Evolutionary conservation across 2,797 vertebrate species (phyloP), one percentile per base, ranked within the genome.

Genomic region (Antennarius maculatus): DNA sequence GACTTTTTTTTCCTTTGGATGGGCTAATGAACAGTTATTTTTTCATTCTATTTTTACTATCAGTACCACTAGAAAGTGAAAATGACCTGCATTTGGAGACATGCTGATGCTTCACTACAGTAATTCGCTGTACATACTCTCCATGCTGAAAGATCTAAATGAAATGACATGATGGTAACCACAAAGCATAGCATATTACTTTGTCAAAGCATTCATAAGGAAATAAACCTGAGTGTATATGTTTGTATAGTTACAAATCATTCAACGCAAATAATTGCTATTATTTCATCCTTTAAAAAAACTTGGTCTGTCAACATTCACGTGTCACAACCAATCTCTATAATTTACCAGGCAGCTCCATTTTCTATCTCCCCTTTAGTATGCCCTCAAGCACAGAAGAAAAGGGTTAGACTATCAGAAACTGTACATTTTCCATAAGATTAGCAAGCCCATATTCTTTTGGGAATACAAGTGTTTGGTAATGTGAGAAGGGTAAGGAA

Each of bases 391-490:
- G 76, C 57, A 54, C 55, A 37, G 66, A 73, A 68, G 74, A 75
- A 84, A 86, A 86, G 23, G 87, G 81, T 77, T 80, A 86, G 70
- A 75, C 71, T 76, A 85, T 86, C 66, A 81, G 65, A 80, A 70
- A 80, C 79, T 84, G 76, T 79, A 80, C 48, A 56, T 88, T 88
- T 90, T 81, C 81, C 78, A 84, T 79, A 78, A 70, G 77, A 88
- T 88, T 83, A 86, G 84, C 81, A 77, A 79, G 82, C 85, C 77
- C 64, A 76, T 78, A 77, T 79, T 85, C 85, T 86, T 87, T 75
- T 82, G 77, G 81, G 87, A 89, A 83, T 75, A 76, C 48, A 5
- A 83, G 88, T 86, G 86, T 85, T 87, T 88, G 87, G 90, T 88
- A 87, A 83, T 86, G 78, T 84, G 80, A 75, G 63, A 57, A 55